Evolutionary conservation across 2,888 invertebrate species (phyloP).

Genomic region (Synergus umbraculus): DNA sequence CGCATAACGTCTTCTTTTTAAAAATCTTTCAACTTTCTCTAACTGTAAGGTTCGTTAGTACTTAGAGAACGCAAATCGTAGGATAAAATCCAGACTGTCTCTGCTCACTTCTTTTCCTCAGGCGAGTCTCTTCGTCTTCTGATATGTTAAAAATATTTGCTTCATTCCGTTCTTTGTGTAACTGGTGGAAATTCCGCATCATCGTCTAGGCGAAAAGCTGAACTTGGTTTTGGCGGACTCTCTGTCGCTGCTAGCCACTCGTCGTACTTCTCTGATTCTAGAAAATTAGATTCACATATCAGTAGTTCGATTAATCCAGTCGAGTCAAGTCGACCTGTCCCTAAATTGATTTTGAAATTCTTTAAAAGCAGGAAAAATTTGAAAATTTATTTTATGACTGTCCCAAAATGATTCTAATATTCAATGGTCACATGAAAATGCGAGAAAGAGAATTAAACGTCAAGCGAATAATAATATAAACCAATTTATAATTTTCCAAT

Average conservation of each 20-base stretch:
- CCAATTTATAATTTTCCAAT: not conserved
- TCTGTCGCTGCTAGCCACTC: constrained; percentile 87
- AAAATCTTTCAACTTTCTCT: not conserved
- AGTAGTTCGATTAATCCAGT: not conserved
- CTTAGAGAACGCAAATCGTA: not conserved
- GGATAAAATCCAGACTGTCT: not conserved
- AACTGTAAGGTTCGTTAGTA: constrained; percentile 9
- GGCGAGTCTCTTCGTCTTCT: constrained; percentile 2
- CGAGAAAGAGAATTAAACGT: not conserved
- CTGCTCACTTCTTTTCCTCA: constrained; percentile 1
- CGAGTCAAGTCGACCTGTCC: constrained; percentile 2
- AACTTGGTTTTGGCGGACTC: constrained; percentile 82
- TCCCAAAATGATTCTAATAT: not conserved
- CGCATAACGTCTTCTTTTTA: constrained; percentile 9
- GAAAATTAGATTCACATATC: constrained; percentile 52
- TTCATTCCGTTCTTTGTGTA: constrained; percentile 81
- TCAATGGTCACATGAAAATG: not conserved
- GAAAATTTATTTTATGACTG: not conserved
- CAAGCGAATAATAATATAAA: not conserved
- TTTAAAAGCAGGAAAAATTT: not conserved
- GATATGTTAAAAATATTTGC: constrained; percentile 11
- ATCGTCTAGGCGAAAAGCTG: constrained; percentile 86
- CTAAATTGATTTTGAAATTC: not conserved
- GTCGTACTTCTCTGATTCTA: constrained; percentile 86
- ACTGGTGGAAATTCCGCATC: constrained; percentile 91